Base-by-base conservation (phyloP, 2,888 invertebrate species). In the Heliconius aoede region DNA sequence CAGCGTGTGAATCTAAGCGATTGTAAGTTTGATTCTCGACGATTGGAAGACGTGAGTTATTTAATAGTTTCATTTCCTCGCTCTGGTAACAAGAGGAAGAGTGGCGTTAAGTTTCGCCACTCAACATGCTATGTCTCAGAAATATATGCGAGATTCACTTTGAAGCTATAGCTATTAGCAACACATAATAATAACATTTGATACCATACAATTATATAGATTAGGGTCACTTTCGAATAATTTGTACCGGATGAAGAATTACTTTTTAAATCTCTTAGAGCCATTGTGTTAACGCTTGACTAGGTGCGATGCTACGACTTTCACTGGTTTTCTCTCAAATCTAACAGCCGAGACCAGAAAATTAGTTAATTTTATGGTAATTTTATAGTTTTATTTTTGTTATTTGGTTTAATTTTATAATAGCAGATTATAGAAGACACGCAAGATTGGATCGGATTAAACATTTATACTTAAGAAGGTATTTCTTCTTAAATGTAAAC, bases 231-330 rank as follows among this genome's bases (percentile, higher is more conserved):
- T 79, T 79, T 79, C 79, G 67, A 78, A 64, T 74, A 72, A 74
- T 73, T 58, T 51, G 36, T n/a, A 40, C 78, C 78, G 79, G 79
- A 79, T 76, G 60, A 55, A 72, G 72, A 40, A 72, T 78, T 78
- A 79, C 73, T 62, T 73, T 76, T 79, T 78, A 26, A 51, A 46
- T 30, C 69, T 60, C 79, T 76, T 74, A 69, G 65, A 74, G 65
- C 74, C 32, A 86, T 86, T 85, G 86, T 87, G 81, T 85, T 85
- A 81, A 83, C 86, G 87, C 80, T 86, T 84, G 79, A 88, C 84
- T 83, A 86, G 83, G 68, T 78, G 73, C 78, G 80, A 64, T 81
- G 79, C 82, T 76, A 73, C 76, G 67, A 86, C 88, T 87, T 88
- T 88, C 87, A 84, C 87, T 85, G 77, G 83, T 83, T 86, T 86